These are phyloP conservation scores for Lycophotia porphyrea DNA, from an alignment of 2,888 invertebrate genomes.

Conservation along the genomic window DNA sequence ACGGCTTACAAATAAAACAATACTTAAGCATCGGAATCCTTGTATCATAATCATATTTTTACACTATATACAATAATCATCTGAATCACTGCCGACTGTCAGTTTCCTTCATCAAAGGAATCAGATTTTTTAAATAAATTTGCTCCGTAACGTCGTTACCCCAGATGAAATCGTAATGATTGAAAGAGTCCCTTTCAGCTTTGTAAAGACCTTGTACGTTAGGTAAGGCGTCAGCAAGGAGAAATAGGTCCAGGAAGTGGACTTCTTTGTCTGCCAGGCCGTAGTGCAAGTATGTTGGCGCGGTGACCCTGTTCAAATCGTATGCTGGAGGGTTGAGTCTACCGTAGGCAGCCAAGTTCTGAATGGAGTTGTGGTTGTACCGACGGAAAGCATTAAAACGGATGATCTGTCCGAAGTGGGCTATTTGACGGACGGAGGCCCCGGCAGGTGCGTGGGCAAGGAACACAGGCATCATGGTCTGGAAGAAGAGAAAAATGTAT, in stretches of 20 bases:
- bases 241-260: constrained; percentile 68
- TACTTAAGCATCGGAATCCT: constrained; percentile 6
- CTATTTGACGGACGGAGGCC: constrained; percentile 74
- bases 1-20: constrained; percentile 44
- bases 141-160: constrained; percentile 65
- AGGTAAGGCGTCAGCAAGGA: constrained; percentile 64
- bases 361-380: constrained; percentile 67
- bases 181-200: constrained; percentile 67
- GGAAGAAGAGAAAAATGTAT: constrained; percentile 30
- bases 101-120: constrained; percentile 68
- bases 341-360: constrained; percentile 73
- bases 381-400: constrained; percentile 72
- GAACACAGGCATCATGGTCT: constrained; percentile 78
- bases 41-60: constrained; percentile 31
- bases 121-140: constrained; percentile 66
- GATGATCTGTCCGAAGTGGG: constrained; percentile 78
- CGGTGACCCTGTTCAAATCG: constrained; percentile 69
- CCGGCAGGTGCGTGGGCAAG: constrained; percentile 78
- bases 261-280: constrained; percentile 56
- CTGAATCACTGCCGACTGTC: constrained; percentile 58
- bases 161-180: constrained; percentile 68
- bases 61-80: constrained; percentile 16
- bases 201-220: constrained; percentile 64
- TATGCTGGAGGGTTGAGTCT: constrained; percentile 72
- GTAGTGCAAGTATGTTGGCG: constrained; percentile 74